These are phyloP conservation scores for Lysandra coridon DNA, from an alignment of 2,888 invertebrate genomes.

Conservation along the genomic window DNA sequence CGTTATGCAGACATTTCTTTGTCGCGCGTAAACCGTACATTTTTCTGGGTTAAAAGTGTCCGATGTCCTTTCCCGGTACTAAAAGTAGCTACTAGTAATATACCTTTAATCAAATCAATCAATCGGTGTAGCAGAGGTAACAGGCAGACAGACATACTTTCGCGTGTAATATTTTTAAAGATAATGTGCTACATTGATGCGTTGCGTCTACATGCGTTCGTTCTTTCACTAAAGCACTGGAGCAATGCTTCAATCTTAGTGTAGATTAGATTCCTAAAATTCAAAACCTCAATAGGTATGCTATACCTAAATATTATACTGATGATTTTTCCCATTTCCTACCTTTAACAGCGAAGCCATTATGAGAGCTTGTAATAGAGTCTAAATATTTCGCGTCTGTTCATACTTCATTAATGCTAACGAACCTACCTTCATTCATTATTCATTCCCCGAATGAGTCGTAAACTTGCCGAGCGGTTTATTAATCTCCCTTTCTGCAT, in stretches of 20 bases:
- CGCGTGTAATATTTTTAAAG: too few species aligned
- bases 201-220: too few species aligned
- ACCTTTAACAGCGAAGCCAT: neutral
- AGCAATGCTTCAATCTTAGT: neutral
- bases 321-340: neutral
- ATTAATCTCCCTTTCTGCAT: constrained; percentile 13
- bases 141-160: too few species aligned
- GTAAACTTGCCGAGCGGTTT: constrained; percentile 27
- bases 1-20: too few species aligned
- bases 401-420: constrained; percentile 29
- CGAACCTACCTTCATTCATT: constrained; percentile 24
- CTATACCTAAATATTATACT: neutral
- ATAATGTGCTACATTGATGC: too few species aligned
- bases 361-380: neutral
- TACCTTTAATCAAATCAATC: too few species aligned
- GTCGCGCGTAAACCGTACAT: too few species aligned
- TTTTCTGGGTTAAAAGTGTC: too few species aligned
- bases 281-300: neutral
- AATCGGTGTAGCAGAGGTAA: too few species aligned
- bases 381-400: constrained; percentile 22
- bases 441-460: constrained; percentile 22
- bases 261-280: neutral
- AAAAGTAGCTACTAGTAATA: too few species aligned
- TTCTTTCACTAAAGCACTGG: too few species aligned
- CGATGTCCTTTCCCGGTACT: too few species aligned